Evolutionary conservation across 2,113 vertebrate genomes (phyloP).

Genomic region (Epinephelus moara): DNA sequence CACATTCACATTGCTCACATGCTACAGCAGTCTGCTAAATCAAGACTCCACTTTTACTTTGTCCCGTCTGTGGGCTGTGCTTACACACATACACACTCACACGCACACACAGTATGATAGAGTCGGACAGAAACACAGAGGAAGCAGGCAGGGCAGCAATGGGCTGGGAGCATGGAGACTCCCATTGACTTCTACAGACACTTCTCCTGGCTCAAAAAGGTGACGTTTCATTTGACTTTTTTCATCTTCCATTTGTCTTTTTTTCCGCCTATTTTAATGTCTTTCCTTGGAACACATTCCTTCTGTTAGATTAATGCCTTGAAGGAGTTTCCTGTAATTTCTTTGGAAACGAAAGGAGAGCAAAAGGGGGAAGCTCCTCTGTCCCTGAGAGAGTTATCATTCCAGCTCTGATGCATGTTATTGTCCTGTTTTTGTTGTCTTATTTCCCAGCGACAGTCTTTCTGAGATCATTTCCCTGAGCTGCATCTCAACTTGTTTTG

Average conservation of each 20-base stretch:
- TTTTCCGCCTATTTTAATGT: neutral
- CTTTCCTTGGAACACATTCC: neutral
- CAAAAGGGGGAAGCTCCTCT: neutral
- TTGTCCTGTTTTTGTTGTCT: constrained; percentile 45
- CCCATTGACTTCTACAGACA: constrained; percentile 97
- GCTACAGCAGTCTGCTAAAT: constrained; percentile 28
- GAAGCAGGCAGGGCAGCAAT: constrained; percentile 84
- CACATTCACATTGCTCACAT: constrained; percentile 20
- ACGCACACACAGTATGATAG: constrained; percentile 4
- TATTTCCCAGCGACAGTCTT: constrained; percentile 32
- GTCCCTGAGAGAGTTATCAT: neutral
- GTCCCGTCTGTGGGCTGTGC: neutral
- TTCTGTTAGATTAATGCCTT: neutral
- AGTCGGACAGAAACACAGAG: constrained; percentile 11
- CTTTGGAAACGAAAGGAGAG: neutral
- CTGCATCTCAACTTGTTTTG: constrained; percentile 16
- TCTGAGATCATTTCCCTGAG: constrained; percentile 52
- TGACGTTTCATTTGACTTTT: constrained; percentile 63
- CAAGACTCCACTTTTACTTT: constrained; percentile 17
- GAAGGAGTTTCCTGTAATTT: neutral
- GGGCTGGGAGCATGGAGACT: constrained; percentile 94
- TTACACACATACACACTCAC: constrained; percentile 20
- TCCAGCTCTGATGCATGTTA: constrained; percentile 10
- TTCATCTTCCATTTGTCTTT: neutral
- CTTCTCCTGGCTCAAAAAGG: constrained; percentile 96